These are phyloP conservation scores for Alsophila aescularia DNA, from an alignment of 2,888 invertebrate genomes.

Conservation along the genomic window DNA sequence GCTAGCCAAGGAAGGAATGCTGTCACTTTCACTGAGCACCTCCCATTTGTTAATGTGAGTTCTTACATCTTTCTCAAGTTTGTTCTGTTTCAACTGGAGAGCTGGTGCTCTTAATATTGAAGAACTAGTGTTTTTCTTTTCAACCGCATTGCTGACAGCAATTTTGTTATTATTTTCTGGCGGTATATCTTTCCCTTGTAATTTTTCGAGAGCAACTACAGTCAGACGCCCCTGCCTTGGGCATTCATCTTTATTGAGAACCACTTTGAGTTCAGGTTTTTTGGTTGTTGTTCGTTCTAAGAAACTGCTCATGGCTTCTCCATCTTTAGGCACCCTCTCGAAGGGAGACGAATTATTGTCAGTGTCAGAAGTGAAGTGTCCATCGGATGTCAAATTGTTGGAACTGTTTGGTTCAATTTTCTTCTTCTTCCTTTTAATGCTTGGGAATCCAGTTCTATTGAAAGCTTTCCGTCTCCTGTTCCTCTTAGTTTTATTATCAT, in stretches of 20 bases:
- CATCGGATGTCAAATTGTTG: constrained; percentile 60
- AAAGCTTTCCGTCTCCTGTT: constrained; percentile 89
- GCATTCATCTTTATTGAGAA: constrained; percentile 80
- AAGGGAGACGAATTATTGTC: constrained; percentile 78
- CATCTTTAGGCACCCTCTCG: constrained; percentile 88
- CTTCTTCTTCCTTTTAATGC: constrained; percentile 92
- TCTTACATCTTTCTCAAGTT: constrained; percentile 70
- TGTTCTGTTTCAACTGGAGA: constrained; percentile 72
- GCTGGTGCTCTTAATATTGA: constrained; percentile 77
- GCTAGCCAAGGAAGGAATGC: constrained; percentile 80
- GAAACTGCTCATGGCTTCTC: constrained; percentile 87
- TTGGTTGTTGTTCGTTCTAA: constrained; percentile 84
- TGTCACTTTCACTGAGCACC: constrained; percentile 85
- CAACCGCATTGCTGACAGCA: constrained; percentile 44
- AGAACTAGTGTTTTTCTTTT: constrained; percentile 60
- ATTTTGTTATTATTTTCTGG: constrained; percentile 56
- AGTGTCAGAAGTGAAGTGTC: constrained; percentile 71
- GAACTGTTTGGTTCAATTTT: constrained; percentile 71
- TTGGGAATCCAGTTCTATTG: constrained; percentile 95
- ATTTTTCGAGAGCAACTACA: constrained; percentile 85
- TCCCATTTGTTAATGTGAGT: constrained; percentile 83
- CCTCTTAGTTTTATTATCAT: constrained; percentile 70
- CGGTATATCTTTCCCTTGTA: constrained; percentile 79
- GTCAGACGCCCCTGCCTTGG: constrained; percentile 83
- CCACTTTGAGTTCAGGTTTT: constrained; percentile 75